Evolutionary conservation across 2,113 vertebrate genomes (phyloP).

Genomic region (Gymnorhina tibicen): DNA sequence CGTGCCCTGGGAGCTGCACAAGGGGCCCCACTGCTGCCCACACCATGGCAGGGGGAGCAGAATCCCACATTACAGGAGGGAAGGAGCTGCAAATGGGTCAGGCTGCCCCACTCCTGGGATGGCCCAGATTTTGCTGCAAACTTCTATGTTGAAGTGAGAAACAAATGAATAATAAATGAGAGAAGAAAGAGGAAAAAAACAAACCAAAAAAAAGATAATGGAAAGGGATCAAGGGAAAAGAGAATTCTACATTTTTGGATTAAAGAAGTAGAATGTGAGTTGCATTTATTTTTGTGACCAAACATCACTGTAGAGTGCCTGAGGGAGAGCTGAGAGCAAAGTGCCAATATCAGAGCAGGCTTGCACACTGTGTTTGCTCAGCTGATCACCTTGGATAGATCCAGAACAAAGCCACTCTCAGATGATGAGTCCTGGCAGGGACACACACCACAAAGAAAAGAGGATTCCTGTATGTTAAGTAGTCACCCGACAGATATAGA

Average conservation of each 20-base stretch:
- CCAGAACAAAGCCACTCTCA: neutral
- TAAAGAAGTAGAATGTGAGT: neutral
- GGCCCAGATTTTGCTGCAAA: constrained; percentile 4
- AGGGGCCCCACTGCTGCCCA: neutral
- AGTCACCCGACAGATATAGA: neutral
- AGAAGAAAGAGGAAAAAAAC: neutral
- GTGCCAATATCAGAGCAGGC: neutral
- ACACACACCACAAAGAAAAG: neutral
- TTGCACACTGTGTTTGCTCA: neutral
- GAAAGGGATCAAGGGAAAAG: neutral
- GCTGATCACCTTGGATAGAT: neutral
- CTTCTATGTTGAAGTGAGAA: neutral
- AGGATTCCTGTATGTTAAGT: neutral
- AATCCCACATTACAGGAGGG: neutral
- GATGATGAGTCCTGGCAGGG: neutral
- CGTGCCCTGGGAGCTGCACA: neutral
- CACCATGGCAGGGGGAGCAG: accelerated
- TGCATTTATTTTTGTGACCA: neutral
- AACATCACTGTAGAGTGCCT: neutral
- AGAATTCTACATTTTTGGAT: neutral
- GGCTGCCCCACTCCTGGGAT: neutral
- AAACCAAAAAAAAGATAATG: neutral
- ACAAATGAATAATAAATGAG: constrained; percentile 15
- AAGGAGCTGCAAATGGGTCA: neutral
- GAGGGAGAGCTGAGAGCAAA: neutral